Evolutionary conservation across 2,888 invertebrate species (phyloP).

Genomic region (Latrodectus elegans): DNA sequence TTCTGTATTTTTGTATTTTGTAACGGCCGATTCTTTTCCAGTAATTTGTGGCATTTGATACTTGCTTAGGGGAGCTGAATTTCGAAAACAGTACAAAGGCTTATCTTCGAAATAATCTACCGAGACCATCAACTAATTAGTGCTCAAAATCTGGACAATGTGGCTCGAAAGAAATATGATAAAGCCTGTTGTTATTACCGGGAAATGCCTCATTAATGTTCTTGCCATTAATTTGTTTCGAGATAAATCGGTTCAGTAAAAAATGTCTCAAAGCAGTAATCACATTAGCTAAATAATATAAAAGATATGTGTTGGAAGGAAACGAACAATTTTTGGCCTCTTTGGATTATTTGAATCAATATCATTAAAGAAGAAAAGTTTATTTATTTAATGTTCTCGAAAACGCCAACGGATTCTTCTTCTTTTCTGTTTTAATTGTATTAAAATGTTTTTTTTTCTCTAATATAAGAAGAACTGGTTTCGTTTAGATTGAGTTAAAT

Average conservation of each 20-base stretch:
- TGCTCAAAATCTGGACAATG: constrained; percentile 58
- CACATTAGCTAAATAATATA: constrained; percentile 27
- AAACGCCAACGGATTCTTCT: neutral
- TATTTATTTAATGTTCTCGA: neutral
- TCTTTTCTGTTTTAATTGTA: neutral
- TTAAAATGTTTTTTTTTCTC: neutral
- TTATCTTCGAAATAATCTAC: constrained; percentile 58
- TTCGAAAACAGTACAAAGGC: too few species aligned
- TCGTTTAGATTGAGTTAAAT: too few species aligned
- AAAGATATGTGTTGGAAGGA: neutral
- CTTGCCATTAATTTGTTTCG: constrained; percentile 37
- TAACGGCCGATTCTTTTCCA: too few species aligned
- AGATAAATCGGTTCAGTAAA: constrained; percentile 38
- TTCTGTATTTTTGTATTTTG: too few species aligned
- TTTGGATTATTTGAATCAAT: constrained; percentile 16
- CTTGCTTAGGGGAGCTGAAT: too few species aligned
- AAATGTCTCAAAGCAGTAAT: constrained; percentile 29
- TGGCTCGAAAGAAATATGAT: constrained; percentile 46
- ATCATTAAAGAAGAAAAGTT: neutral
- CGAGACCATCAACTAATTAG: constrained; percentile 53
- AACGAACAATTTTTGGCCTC: constrained; percentile 8
- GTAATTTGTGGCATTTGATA: too few species aligned
- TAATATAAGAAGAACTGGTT: too few species aligned
- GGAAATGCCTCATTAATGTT: constrained; percentile 54
- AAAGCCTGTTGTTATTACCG: constrained; percentile 50